Base-by-base conservation (phyloP, 1,140 invertebrate species). In the Andricus grossulariae region DNA sequence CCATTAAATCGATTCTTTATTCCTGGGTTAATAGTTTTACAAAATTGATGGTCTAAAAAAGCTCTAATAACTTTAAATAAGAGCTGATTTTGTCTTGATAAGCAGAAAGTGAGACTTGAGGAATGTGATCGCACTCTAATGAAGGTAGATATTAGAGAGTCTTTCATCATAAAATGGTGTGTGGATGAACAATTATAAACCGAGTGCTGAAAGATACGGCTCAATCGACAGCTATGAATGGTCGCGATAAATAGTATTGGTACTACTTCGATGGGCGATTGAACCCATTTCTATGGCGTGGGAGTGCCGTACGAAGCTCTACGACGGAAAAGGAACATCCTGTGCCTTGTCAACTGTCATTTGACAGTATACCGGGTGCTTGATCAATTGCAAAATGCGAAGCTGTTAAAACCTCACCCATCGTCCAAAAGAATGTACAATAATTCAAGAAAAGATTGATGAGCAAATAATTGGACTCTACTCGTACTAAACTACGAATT, bases 241-340 rank as follows among this genome's bases (percentile, higher is more conserved):
- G 74, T 52, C 77, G 73, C 79, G 84, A 84, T 82, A 80, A 81
- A 76, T 77, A 76, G 74, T 77, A 79, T 79, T 75, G 75, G 66
- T 75, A 79, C 77, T 82, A 79, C 83, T 86, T 86, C 84, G 83
- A 81, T 81, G 78, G 73, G 73, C 82, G 82, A 84, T 84, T 84
- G 83, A 84, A 71, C 80, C 80, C 77, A 83, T 80, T 84, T 84
- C 77, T 84, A 85, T 86, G 80, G 78, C 81, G 80, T 83, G 84
- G 86, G 86, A 87, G 84, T 83, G 86, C 82, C 83, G 78, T 75
- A 77, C 70, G 78, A 78, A 83, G 80, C 78, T 82, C 74, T 79
- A 80, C 76, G 76, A 85, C 85, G 81, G 82, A 84, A 81, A 88
- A 86, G 83, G 79, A 76, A 75, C 80, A 83, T 85, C 83, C 83